Percentiles rank a stretch among this genome's conserved stretches.
phyloP scores from a whole-genome alignment of 2,797 vertebrate species.

The Falco biarmicus region DNA sequence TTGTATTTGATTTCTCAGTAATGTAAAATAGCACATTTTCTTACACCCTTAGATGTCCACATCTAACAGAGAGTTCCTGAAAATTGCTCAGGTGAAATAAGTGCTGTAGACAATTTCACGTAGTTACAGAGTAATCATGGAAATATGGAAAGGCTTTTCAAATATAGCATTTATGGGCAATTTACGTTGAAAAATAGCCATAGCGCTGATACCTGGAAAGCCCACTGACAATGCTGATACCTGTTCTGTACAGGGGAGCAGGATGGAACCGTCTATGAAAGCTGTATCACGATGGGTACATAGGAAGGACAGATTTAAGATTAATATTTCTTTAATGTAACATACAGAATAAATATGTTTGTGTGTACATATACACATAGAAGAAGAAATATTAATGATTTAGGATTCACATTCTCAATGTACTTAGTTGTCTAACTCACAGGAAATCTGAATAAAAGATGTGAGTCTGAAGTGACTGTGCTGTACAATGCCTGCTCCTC shows the following conservation, averaged over 20 bases:
- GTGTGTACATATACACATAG: not conserved
- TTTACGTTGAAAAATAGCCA: not conserved
- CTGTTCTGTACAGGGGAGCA: not conserved
- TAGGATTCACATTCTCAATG: not conserved
- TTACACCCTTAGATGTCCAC: not conserved
- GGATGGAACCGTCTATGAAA: not conserved
- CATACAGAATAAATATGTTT: not conserved
- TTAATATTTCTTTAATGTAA: not conserved
- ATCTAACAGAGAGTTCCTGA: not conserved
- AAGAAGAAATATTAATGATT: not conserved
- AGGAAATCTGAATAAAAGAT: not conserved
- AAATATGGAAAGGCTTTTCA: not conserved
- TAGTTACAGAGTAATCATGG: not conserved
- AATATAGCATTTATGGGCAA: not conserved
- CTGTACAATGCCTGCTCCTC: not conserved
- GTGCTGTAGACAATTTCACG: not conserved
- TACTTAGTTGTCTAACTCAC: not conserved
- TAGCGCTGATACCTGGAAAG: not conserved
- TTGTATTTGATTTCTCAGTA: not conserved
- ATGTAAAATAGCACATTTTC: not conserved
- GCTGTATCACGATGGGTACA: not conserved
- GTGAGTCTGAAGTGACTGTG: not conserved
- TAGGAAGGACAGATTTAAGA: not conserved
- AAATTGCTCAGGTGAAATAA: not conserved
- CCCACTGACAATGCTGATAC: not conserved